phyloP scores from a whole-genome alignment of 2,888 invertebrate genomes.

The Ormia ochracea region DNA sequence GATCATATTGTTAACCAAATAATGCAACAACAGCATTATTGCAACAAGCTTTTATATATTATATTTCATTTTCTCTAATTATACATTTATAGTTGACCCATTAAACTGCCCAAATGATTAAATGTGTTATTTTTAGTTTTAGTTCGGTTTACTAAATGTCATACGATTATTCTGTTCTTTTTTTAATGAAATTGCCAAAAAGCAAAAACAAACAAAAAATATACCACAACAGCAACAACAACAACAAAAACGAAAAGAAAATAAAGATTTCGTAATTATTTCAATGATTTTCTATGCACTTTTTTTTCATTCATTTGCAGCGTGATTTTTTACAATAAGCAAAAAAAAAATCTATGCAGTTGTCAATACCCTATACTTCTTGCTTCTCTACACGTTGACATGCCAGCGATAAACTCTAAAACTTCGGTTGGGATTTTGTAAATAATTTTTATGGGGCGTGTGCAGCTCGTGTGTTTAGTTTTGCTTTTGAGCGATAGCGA shows the following conservation, averaged over 20 bases:
- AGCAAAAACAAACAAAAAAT: too few relatives aligned
- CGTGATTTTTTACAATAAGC: conserved; percentile 16
- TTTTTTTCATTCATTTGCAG: neutral
- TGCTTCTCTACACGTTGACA: too few relatives aligned
- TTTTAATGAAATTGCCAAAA: conserved; percentile 25
- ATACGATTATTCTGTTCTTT: conserved; percentile 20
- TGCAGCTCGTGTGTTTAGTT: too few relatives aligned
- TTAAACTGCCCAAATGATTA: conserved; percentile 38
- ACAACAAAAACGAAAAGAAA: too few relatives aligned
- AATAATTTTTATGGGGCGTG: too few relatives aligned
- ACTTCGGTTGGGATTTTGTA: too few relatives aligned
- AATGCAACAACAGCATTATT: too few relatives aligned
- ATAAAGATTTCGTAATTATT: conserved; percentile 26
- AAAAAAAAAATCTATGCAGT: too few relatives aligned
- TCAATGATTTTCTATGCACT: neutral
- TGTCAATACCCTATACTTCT: too few relatives aligned
- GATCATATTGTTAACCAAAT: neutral
- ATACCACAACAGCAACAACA: too few relatives aligned
- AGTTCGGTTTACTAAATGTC: conserved; percentile 47
- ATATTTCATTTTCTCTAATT: conserved; percentile 8
- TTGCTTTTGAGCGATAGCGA: too few relatives aligned
- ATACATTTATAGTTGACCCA: conserved; percentile 40
- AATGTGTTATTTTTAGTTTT: conserved; percentile 38
- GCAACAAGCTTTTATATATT: neutral
- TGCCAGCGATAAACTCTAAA: too few relatives aligned